These are phyloP conservation scores for Caenorhabditis latens DNA, from an alignment of 1,140 invertebrate species.

Conservation along the genomic window DNA sequence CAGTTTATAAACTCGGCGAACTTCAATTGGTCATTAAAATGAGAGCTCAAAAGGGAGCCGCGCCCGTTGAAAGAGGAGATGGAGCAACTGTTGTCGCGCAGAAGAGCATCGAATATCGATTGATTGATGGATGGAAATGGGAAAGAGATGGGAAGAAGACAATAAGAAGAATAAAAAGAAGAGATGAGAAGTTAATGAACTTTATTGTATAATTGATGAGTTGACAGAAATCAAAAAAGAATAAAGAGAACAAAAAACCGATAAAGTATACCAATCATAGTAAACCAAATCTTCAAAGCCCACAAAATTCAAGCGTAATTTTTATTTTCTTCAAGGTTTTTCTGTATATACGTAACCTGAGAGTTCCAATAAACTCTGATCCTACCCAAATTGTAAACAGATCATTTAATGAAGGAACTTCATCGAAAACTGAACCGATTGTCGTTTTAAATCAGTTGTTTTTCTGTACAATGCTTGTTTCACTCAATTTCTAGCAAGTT, in stretches of 20 bases:
- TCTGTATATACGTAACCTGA: no score
- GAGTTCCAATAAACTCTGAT: no score
- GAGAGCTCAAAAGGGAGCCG: slow-evolving; percentile 45
- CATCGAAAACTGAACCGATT: no score
- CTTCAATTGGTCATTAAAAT: slow-evolving; percentile 52
- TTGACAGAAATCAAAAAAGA: background rate
- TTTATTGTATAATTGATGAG: slow-evolving; percentile 43
- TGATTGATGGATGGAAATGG: slow-evolving; percentile 46
- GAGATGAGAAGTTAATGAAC: background rate
- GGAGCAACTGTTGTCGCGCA: slow-evolving; percentile 42
- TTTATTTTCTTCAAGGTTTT: no score
- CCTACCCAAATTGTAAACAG: no score
- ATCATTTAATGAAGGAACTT: no score
- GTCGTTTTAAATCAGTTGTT: no score
- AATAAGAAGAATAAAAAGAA: background rate
- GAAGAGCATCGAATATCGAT: background rate
- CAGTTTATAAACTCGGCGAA: slow-evolving; percentile 51
- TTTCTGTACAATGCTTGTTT: no score
- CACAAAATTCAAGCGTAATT: no score
- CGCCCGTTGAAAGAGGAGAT: background rate
- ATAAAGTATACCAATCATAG: background rate
- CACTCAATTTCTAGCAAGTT: no score
- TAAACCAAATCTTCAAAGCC: no score
- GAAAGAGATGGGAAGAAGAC: background rate
- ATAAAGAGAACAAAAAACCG: background rate